Evolutionary conservation across 2,888 invertebrate species (phyloP).

Genomic region (Leptinotarsa juncta): DNA sequence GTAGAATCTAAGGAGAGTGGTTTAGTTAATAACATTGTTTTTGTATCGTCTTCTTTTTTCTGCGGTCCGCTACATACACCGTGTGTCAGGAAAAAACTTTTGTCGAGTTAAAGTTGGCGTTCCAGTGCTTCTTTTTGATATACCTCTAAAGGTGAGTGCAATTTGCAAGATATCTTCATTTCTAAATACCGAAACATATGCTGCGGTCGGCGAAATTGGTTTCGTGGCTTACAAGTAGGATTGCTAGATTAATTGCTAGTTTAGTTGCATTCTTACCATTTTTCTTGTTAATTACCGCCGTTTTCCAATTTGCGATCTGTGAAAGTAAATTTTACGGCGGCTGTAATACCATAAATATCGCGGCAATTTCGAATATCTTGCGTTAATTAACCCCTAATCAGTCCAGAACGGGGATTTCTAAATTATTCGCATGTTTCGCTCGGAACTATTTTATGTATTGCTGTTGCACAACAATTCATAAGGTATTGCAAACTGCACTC

Average conservation of each 20-base stretch:
- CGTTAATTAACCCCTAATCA: conserved; percentile 21
- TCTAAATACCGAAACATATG: conserved; percentile 10
- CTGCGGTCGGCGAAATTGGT: conserved; percentile 32
- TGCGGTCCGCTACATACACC: conserved; percentile 64
- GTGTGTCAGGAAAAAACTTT: conserved; percentile 65
- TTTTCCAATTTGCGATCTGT: conserved; percentile 28
- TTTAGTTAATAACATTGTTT: conserved; percentile 61
- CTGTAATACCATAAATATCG: conserved; percentile 28
- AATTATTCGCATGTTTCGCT: neutral
- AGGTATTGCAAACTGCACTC: neutral
- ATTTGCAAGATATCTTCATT: neutral
- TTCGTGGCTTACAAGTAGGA: conserved; percentile 32
- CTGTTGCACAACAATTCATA: conserved; percentile 25
- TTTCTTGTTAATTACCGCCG: conserved; percentile 23
- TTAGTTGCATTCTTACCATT: conserved; percentile 32
- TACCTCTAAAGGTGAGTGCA: conserved; percentile 61
- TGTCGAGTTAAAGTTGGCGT: conserved; percentile 42
- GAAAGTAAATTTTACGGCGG: conserved; percentile 33
- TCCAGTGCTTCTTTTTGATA: conserved; percentile 58
- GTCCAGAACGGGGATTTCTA: neutral
- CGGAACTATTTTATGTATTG: neutral
- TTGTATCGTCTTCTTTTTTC: conserved; percentile 60
- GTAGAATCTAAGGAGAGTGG: conserved; percentile 64
- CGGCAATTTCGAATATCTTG: conserved; percentile 23
- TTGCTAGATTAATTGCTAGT: conserved; percentile 29